phyloP scores from a whole-genome alignment of 2,797 vertebrate genomes.

The Paedocypris micromegethes region DNA sequence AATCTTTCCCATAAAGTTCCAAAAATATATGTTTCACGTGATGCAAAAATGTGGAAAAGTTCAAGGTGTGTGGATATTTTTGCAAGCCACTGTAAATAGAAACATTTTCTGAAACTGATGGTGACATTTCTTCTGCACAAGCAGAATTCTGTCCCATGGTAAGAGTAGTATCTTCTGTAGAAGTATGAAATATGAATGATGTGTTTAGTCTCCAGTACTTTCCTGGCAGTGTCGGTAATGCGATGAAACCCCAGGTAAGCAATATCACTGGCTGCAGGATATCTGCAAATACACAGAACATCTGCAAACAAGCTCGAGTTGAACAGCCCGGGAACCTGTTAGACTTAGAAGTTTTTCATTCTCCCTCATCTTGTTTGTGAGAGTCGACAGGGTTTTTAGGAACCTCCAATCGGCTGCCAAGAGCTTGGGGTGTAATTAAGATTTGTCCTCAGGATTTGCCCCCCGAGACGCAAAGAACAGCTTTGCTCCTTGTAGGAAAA shows the following conservation, averaged over 20 bases:
- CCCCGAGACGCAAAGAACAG: conserved; percentile 32
- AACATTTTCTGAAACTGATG: too few relatives aligned
- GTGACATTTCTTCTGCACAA: too few relatives aligned
- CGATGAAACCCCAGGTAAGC: conserved; percentile 7
- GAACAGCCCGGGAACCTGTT: neutral
- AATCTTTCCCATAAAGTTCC: too few relatives aligned
- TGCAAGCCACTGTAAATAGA: too few relatives aligned
- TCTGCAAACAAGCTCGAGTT: neutral
- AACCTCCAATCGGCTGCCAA: conserved; percentile 36
- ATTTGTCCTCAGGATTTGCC: conserved; percentile 53
- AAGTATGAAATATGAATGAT: conserved; percentile 6
- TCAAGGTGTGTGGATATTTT: too few relatives aligned
- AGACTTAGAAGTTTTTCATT: conserved; percentile 1
- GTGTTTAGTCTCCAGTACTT: conserved; percentile 1
- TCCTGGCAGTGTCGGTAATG: conserved; percentile 5
- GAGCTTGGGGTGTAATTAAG: conserved; percentile 64
- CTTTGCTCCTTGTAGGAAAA: conserved; percentile 42
- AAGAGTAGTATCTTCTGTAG: neutral
- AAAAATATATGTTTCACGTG: too few relatives aligned
- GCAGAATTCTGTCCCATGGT: too few relatives aligned
- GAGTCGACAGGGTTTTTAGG: conserved; percentile 49
- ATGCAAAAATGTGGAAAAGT: too few relatives aligned
- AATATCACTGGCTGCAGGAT: neutral
- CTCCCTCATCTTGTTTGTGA: conserved; percentile 49
- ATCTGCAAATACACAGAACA: conserved; percentile 6